Conservation (phyloP, 2,113 vertebrate species). For the Scatophagus argus region DNA sequence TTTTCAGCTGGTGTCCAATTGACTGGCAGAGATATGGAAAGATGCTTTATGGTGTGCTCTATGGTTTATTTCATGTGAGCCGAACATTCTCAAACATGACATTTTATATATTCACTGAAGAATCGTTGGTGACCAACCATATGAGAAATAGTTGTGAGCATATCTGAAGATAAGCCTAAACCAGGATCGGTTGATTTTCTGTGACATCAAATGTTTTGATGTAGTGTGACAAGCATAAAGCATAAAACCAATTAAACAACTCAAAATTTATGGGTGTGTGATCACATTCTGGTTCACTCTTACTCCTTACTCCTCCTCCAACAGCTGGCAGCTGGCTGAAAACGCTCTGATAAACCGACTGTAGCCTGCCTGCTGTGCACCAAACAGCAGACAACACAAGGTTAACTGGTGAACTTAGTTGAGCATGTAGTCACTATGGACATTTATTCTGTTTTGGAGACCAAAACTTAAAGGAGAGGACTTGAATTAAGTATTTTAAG, state of each 20-base stretch:
- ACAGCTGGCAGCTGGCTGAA: background rate
- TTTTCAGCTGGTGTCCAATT: slow-evolving; percentile 43
- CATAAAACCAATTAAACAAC: background rate
- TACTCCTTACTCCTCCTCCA: background rate
- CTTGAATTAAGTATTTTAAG: too few species aligned
- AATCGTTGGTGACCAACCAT: slow-evolving; percentile 38
- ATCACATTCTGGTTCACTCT: background rate
- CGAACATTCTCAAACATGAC: slow-evolving; percentile 59
- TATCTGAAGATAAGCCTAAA: slow-evolving; percentile 7
- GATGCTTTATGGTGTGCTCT: slow-evolving; percentile 41
- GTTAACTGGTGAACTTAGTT: background rate
- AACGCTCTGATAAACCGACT: background rate
- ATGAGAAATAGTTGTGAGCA: background rate
- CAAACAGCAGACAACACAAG: background rate
- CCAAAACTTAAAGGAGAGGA: background rate
- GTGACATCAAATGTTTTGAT: slow-evolving; percentile 39
- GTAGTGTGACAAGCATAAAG: background rate
- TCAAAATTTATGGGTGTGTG: background rate
- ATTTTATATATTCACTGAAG: slow-evolving; percentile 62
- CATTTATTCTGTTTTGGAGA: background rate
- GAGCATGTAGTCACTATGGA: background rate
- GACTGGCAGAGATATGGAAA: slow-evolving; percentile 51
- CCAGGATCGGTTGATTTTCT: background rate
- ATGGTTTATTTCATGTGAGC: too few species aligned
- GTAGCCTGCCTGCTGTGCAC: background rate